Base-by-base conservation (phyloP, 2,113 vertebrate genomes). In the Urocynchramus pylzowi region DNA sequence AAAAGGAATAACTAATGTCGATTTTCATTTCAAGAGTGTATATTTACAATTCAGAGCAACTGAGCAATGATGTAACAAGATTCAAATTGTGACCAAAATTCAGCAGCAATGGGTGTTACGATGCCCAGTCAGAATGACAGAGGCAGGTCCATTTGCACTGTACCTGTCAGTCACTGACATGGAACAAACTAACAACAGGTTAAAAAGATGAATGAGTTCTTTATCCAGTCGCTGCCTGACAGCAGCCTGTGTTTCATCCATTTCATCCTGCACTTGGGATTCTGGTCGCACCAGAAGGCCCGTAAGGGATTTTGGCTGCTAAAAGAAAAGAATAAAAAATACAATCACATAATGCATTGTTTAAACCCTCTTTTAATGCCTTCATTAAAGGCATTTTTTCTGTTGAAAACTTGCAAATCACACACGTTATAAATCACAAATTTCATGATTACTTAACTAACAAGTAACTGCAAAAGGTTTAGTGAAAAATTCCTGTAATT, bases 141-240 rank as follows among this genome's bases (percentile, higher is more conserved):
- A 7, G 50, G 11, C 20, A 90, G 41, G 33, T 24, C 73, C 47
- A 74, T 75, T 84, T 76, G 78, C 63, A 84, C 82, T 11, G 56
- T 98, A 99, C 99, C 99, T 99, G 98, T 99, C 98, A 65, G 98
- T 97, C 76, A 98, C 97, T n/a, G 96, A 95, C 70, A 91, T 17
- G 19, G 98, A 98, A 44, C 95, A 89, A 89, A 98, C 97, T 37
- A 99, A 98, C 82, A 99, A 56, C 6, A 95, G 97, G 88, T 97
- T 99, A 96, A 99, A 99, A 93, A 99, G 98, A 41, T 50, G 35
- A 35, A 98, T 97, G 93, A 99, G 98, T 56, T 99, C 99, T 94
- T 98, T 99, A 97, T 99, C 99, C 37, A 99, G 98, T 39, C 98
- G 98, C 89, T 99, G 99, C 89, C 98, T 98, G 77, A 99, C 95